A percentile compares a stretch with the other conserved stretches of the same genome.
Evolutionary conservation across 2,113 vertebrate genomes (phyloP).

Genomic region (Peromyscus polionotus): DNA sequence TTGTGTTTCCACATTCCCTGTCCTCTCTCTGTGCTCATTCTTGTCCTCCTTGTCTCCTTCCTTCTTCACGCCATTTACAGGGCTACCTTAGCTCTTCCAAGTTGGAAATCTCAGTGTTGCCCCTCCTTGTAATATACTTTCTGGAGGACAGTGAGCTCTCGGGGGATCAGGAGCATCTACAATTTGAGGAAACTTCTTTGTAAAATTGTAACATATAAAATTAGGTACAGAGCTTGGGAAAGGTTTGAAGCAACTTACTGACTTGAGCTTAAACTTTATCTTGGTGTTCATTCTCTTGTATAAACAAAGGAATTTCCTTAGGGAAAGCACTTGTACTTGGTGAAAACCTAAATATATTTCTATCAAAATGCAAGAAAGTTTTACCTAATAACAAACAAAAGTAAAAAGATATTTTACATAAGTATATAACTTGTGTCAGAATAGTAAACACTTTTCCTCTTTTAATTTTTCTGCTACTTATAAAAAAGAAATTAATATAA

Average conservation of each 20-base stretch:
- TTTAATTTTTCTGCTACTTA: slow-evolving; percentile 6
- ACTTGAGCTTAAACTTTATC: neutral
- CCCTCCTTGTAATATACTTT: neutral
- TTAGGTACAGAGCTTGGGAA: neutral
- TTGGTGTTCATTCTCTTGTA: neutral
- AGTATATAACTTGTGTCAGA: neutral
- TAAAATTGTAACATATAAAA: neutral
- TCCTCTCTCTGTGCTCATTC: neutral
- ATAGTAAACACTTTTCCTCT: neutral
- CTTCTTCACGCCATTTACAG: neutral
- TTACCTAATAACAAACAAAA: neutral
- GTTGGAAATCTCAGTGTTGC: neutral
- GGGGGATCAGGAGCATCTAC: neutral
- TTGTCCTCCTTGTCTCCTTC: neutral
- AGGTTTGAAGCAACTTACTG: neutral
- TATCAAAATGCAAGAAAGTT: neutral
- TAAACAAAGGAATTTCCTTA: neutral
- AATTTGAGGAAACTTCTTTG: neutral
- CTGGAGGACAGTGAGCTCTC: neutral
- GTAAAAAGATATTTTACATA: neutral
- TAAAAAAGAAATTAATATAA: slow-evolving; percentile 20
- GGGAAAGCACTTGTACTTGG: neutral
- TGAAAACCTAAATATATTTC: neutral
- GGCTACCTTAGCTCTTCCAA: neutral
- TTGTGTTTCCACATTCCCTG: neutral